Evolutionary conservation across 1,140 invertebrate species (phyloP), one percentile per base, ranked within the genome.

Genomic region (Bombus waltoni): DNA sequence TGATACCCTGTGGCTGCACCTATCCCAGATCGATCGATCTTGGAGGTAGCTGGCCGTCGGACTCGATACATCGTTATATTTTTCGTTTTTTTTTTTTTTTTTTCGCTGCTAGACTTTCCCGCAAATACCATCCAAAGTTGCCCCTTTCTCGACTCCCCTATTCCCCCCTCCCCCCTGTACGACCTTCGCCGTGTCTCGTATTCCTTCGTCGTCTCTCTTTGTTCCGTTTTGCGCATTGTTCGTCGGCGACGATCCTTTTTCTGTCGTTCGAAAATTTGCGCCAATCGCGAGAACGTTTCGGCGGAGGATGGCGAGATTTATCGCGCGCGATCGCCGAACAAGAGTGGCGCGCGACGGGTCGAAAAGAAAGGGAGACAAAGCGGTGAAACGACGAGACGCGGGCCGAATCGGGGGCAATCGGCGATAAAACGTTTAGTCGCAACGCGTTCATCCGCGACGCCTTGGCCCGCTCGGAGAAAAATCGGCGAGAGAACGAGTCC

Each of bases 21-120:
- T 42, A 80, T 73, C 40, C 32, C 76, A 15, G 71, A 71, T 72
- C 78, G 76, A 83, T 28, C 86, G 83, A 82, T 70, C 88, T 88
- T 53, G 57, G 44, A 40, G 79, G 82, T 70, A 88, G 62, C 77
- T 65, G 59, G 62, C 18, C 70, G 77, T 66, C 73, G 73, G 40
- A 73, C 59, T 35, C 66, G 66, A 62, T 62, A 62, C 28, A 62
- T 10, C 59, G 59, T 62, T 66, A 66, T 66, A 32, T 32, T 15
- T 66, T 65, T 66, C 32, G 57, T 4, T n/a, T 57, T 28, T 59
- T 28, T 28, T 15, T 47, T 13, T 47, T 47, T 59, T 59, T 59
- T 28, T n/a, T 38, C 32, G 65, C 32, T 32, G 62, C 32, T 38
- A 57, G 32, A 5, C 13, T 25, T 38, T 25, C n/a, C 47, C 44